A percentile compares a stretch with the other conserved stretches of the same genome.
phyloP scores from a whole-genome alignment of 2,797 vertebrate species.

The Sebastes oblongus region DNA sequence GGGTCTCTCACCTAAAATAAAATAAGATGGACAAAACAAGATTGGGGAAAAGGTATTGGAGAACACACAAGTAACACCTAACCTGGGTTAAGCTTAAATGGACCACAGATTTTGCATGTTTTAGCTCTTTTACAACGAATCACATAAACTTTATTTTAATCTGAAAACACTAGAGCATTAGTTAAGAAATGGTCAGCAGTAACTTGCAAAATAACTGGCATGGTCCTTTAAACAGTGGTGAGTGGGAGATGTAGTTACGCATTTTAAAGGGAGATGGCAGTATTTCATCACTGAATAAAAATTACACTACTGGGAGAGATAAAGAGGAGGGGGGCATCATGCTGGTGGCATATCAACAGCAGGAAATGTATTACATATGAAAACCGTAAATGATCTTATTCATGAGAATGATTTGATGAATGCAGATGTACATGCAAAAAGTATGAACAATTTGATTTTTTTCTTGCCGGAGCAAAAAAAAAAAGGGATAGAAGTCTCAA shows the following conservation, averaged over 20 bases:
- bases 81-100: neutral
- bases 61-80: neutral
- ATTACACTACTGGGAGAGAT: conserved; percentile 25
- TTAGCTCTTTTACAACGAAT: neutral
- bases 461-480: neutral
- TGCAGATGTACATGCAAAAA: neutral
- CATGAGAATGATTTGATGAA: conserved; percentile 8
- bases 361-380: conserved; percentile 42
- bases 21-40: neutral
- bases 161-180: neutral
- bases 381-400: conserved; percentile 52
- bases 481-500: conserved; percentile 15
- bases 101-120: neutral
- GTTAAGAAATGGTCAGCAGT: neutral
- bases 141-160: neutral
- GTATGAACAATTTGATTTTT: conserved; percentile 11
- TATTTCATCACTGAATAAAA: conserved; percentile 55
- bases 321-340: conserved; percentile 22
- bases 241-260: conserved; percentile 47
- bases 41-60: neutral
- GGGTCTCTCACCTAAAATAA: conserved; percentile 87
- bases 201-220: neutral
- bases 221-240: neutral
- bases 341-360: conserved; percentile 39
- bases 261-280: conserved; percentile 70